Percentiles rank a stretch among this genome's conserved stretches.
Conservation (phyloP, 2,797 vertebrate genomes). For the Acanthurus lineatus region DNA sequence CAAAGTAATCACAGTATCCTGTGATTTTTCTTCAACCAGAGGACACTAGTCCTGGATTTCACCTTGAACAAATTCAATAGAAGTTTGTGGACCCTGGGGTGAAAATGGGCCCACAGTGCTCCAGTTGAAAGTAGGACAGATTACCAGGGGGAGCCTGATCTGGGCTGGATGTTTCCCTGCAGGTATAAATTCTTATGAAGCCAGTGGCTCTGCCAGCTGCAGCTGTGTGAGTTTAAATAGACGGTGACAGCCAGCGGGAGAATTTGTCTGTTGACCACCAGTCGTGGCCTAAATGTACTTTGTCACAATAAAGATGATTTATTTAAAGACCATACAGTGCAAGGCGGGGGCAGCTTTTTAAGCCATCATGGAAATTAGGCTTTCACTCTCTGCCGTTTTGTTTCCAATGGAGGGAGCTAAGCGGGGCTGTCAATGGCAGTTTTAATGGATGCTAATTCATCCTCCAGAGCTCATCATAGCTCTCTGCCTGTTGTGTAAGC, state of each 20-base stretch:
- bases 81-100: conserved; percentile 57
- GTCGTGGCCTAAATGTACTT: conserved; percentile 71
- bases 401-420: conserved; percentile 66
- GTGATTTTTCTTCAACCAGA: conserved; percentile 41
- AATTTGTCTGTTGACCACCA: conserved; percentile 62
- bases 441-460: conserved; percentile 80
- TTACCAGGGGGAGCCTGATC: conserved; percentile 73
- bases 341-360: conserved; percentile 59
- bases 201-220: conserved; percentile 59
- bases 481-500: conserved; percentile 72
- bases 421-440: conserved; percentile 63
- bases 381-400: conserved; percentile 60
- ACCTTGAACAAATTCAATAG: conserved; percentile 73
- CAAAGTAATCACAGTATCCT: not conserved
- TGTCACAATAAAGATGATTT: conserved; percentile 78
- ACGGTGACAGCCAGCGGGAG: conserved; percentile 63
- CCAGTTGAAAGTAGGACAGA: conserved; percentile 76
- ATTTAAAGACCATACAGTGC: conserved; percentile 71
- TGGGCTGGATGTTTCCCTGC: conserved; percentile 68
- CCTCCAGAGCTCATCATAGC: conserved; percentile 69
- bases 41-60: conserved; percentile 55
- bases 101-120: conserved; percentile 67
- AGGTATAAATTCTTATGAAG: conserved; percentile 73
- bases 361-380: conserved; percentile 72
- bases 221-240: conserved; percentile 61